Evolutionary conservation across 1,140 invertebrate genomes (phyloP).

Genomic region (Drosophila pectinifera): DNA sequence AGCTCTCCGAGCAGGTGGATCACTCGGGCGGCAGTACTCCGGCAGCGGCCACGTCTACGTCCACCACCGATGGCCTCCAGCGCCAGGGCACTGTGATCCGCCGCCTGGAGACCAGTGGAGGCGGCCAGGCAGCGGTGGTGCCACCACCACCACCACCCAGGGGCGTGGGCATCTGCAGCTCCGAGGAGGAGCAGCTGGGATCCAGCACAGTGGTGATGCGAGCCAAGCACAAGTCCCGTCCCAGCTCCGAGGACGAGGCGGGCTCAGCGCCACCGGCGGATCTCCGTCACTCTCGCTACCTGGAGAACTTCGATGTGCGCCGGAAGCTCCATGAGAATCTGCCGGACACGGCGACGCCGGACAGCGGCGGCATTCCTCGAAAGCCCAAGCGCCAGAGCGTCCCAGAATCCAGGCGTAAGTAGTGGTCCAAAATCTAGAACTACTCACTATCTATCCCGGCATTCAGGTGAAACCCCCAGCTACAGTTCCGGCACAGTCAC

Average conservation of each 20-base stretch:
- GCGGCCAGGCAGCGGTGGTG: neutral
- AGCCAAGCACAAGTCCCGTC: slow-evolving; percentile 70
- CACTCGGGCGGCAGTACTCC: slow-evolving; percentile 51
- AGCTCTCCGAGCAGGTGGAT: slow-evolving; percentile 84
- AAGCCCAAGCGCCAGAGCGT: slow-evolving; percentile 78
- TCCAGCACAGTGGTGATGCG: slow-evolving; percentile 48
- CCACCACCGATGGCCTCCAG: slow-evolving; percentile 70
- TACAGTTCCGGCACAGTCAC: slow-evolving; percentile 44
- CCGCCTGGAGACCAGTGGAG: slow-evolving; percentile 42
- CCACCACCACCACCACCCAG: slow-evolving; percentile 27
- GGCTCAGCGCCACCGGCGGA: slow-evolving; percentile 50
- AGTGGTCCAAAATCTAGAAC: neutral
- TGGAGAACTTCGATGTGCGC: slow-evolving; percentile 83
- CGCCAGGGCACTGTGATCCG: slow-evolving; percentile 77
- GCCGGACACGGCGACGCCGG: slow-evolving; percentile 6
- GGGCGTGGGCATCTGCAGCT: slow-evolving; percentile 39
- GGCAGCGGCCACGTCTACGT: slow-evolving; percentile 16
- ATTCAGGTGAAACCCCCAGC: slow-evolving; percentile 35
- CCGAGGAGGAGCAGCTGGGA: slow-evolving; percentile 50
- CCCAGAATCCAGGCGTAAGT: slow-evolving; percentile 60
- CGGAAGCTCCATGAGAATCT: slow-evolving; percentile 80
- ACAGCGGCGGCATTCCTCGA: slow-evolving; percentile 13
- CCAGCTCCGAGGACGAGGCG: slow-evolving; percentile 76
- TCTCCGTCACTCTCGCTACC: slow-evolving; percentile 74
- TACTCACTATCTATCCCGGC: neutral